Percentiles rank a stretch among this genome's conserved stretches.
Conservation (phyloP, 1,140 invertebrate genomes). For the Diachasmimorpha longicaudata region DNA sequence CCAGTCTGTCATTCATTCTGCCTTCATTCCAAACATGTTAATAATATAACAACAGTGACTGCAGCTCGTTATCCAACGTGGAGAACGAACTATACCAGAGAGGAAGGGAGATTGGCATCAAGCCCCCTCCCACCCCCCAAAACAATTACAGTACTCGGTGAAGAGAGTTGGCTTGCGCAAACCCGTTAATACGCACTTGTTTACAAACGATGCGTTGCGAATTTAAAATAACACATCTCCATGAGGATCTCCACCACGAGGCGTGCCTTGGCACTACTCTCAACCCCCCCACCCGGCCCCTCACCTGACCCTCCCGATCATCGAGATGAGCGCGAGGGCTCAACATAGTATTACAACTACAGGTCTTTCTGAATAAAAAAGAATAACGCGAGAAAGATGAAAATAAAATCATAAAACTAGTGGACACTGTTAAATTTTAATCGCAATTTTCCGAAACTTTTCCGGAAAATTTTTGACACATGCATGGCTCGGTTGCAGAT, state of each 20-base stretch:
- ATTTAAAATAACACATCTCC: conserved; percentile 35
- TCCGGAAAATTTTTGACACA: too few species aligned
- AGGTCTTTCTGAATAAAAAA: not conserved
- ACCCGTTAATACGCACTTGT: conserved; percentile 26
- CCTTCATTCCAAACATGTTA: conserved; percentile 19
- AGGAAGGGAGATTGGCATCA: conserved; percentile 21
- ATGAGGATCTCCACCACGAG: conserved; percentile 22
- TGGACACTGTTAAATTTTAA: too few species aligned
- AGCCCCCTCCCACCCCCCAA: not conserved
- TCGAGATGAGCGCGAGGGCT: not conserved
- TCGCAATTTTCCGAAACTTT: too few species aligned
- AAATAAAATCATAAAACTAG: too few species aligned
- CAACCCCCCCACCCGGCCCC: too few species aligned
- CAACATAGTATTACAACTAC: not conserved
- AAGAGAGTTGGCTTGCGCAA: conserved; percentile 16
- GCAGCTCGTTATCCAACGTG: conserved; percentile 16
- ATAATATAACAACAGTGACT: conserved; percentile 17
- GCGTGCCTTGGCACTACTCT: conserved; percentile 22
- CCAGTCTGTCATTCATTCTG: conserved; percentile 7
- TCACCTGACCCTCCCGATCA: not conserved
- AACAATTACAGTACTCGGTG: conserved; percentile 25
- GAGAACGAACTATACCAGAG: not conserved
- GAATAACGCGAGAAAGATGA: not conserved
- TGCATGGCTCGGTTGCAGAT: too few species aligned
- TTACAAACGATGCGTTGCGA: conserved; percentile 34